Evolutionary conservation across 1,140 invertebrate genomes (phyloP), one percentile per base, ranked within the genome.

Genomic region (Polypedilum pembai): DNA sequence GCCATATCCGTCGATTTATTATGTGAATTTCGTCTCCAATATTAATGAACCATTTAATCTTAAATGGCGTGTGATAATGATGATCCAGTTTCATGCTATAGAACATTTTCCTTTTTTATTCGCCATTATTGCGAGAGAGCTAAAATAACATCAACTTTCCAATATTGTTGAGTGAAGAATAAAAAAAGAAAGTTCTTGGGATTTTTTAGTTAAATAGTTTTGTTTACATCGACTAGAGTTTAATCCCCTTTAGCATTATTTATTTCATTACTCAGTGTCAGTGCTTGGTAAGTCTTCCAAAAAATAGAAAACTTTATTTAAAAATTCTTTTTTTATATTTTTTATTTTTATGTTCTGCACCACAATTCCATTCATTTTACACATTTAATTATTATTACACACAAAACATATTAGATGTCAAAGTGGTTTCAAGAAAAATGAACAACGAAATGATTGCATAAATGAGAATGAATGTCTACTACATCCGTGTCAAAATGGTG

Each of bases 401-500:
- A 56, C 12, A 56, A 56, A 56, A 45, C 40, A 41, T n/a, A 56
- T 56, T 56, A 92, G 91, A 84, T 92, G 91, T 85, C 90, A 88
- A 21, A 84, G 85, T 76, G 91, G 91, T 74, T 88, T 88, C 77
- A 85, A 85, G 78, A 85, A n/a, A 12, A 56, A 56, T 56, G 10
- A 86, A 75, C 84, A 84, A 63, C 87, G 87, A 76, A 83, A 84
- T 75, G 86, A 84, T 76, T 93, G 91, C 80, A 84, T 88, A 77
- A 91, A 92, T 82, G 87, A 91, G 79, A 87, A 93, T 84, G 91
- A 93, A 83, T 93, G 91, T 81, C 80, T 86, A 77, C 80, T 81
- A 74, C 82, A 82, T 74, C 90, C 90, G 18, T 93, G 91, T 81
- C 84, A 85, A 77, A 90, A 92, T 81, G 90, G 91, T 21, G 91